These are phyloP conservation scores for Antennarius striatus DNA, from an alignment of 2,113 vertebrate species.

Conservation along the genomic window DNA sequence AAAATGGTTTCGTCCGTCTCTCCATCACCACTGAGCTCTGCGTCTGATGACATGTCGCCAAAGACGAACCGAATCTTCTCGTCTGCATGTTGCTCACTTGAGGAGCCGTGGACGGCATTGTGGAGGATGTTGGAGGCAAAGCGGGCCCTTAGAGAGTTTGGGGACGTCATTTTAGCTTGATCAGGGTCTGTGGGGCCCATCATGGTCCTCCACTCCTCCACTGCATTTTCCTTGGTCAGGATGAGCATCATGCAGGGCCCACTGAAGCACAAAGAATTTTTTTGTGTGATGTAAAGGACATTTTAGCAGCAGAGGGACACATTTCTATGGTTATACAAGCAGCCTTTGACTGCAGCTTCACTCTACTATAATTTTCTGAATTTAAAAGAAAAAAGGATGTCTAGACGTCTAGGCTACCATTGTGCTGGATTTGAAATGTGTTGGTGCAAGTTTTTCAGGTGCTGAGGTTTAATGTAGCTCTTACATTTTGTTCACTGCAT, in stretches of 20 bases:
- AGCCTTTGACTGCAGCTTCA: no score
- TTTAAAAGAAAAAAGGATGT: background rate
- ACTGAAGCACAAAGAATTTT: constrained; percentile 58
- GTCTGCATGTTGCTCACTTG: constrained; percentile 63
- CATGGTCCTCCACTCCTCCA: constrained; percentile 82
- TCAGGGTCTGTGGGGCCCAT: constrained; percentile 85
- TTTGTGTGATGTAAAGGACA: no score
- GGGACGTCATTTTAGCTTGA: constrained; percentile 73
- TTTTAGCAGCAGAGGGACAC: background rate
- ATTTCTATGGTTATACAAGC: background rate
- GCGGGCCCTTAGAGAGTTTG: constrained; percentile 80
- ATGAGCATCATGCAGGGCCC: constrained; percentile 80
- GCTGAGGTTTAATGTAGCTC: no score
- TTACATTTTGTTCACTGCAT: no score
- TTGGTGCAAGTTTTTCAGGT: no score
- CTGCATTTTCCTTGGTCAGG: constrained; percentile 84
- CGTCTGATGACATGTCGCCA: constrained; percentile 61
- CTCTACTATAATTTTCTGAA: no score
- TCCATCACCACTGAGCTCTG: constrained; percentile 29
- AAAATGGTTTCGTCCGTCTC: constrained; percentile 23
- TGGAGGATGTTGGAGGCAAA: constrained; percentile 79
- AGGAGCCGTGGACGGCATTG: constrained; percentile 85
- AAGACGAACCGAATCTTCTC: constrained; percentile 79
- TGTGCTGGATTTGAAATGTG: background rate
- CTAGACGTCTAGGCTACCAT: background rate